Evolutionary conservation across 2,113 vertebrate species (phyloP).

Genomic region (Scatophagus argus): DNA sequence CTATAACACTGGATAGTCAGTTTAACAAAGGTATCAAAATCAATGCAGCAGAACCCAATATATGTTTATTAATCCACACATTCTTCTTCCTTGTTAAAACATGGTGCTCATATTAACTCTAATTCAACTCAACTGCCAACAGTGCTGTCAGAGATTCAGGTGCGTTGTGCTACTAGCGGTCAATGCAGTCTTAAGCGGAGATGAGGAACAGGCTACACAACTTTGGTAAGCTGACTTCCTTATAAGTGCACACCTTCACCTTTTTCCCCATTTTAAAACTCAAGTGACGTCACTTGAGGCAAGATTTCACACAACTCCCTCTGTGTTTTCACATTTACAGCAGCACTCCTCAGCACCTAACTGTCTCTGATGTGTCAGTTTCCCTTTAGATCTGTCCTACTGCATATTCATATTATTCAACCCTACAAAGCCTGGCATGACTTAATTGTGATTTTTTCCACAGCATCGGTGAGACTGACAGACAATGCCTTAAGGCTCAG

Average conservation of each 20-base stretch:
- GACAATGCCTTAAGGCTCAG: not conserved
- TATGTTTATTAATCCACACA: not conserved
- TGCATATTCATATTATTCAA: not conserved
- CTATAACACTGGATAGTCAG: not conserved
- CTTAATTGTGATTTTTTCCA: not conserved
- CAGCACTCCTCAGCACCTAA: no score
- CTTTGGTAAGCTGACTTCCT: not conserved
- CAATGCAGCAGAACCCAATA: not conserved
- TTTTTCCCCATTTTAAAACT: no score
- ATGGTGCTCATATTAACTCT: not conserved
- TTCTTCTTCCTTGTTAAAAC: not conserved
- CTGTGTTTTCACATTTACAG: no score
- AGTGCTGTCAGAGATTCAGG: not conserved
- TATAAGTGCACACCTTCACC: no score
- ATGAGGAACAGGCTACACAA: not conserved
- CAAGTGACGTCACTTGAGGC: no score
- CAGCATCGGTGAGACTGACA: not conserved
- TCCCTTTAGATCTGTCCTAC: not conserved
- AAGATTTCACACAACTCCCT: no score
- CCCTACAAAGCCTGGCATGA: not conserved
- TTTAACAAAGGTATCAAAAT: not conserved
- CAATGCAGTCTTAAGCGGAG: not conserved
- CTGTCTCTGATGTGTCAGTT: no score
- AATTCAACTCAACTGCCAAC: not conserved
- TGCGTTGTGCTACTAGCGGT: not conserved